Percentiles rank a stretch among this genome's conserved stretches.
These are phyloP conservation scores for Agelastica alni DNA, from an alignment of 2,888 invertebrate genomes.

Conservation along the genomic window DNA sequence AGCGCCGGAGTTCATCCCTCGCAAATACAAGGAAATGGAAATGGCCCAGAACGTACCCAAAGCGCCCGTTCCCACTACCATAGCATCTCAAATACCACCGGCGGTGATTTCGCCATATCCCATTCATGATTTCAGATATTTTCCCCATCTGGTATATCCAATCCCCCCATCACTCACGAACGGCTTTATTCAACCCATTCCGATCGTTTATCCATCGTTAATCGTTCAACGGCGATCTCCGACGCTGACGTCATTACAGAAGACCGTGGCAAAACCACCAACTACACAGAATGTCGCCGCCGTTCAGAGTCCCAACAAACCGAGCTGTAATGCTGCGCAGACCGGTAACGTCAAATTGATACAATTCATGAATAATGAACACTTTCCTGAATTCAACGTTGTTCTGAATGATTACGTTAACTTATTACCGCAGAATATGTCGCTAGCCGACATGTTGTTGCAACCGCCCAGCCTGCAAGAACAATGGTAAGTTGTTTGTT, in stretches of 20 bases:
- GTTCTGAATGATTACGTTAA: conserved; percentile 51
- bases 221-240: conserved; percentile 38
- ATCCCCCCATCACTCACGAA: conserved; percentile 35
- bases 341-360: conserved; percentile 55
- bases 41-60: conserved; percentile 24
- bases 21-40: conserved; percentile 56
- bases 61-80: conserved; percentile 24
- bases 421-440: conserved; percentile 62
- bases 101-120: conserved; percentile 32
- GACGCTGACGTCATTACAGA: conserved; percentile 24
- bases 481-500: conserved; percentile 61
- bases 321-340: neutral
- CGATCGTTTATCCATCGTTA: conserved; percentile 42
- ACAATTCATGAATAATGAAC: conserved; percentile 64
- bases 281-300: conserved; percentile 16
- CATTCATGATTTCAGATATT: conserved; percentile 32
- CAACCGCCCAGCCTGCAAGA: conserved; percentile 55
- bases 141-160: conserved; percentile 37
- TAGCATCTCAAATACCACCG: conserved; percentile 28
- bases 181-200: conserved; percentile 33
- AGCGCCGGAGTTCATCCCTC: conserved; percentile 79
- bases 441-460: conserved; percentile 62
- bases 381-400: conserved; percentile 59
- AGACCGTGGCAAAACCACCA: conserved; percentile 12
- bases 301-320: neutral